These are phyloP conservation scores for Drosophila diplacantha DNA, from an alignment of 2,888 invertebrate species.

Conservation along the genomic window DNA sequence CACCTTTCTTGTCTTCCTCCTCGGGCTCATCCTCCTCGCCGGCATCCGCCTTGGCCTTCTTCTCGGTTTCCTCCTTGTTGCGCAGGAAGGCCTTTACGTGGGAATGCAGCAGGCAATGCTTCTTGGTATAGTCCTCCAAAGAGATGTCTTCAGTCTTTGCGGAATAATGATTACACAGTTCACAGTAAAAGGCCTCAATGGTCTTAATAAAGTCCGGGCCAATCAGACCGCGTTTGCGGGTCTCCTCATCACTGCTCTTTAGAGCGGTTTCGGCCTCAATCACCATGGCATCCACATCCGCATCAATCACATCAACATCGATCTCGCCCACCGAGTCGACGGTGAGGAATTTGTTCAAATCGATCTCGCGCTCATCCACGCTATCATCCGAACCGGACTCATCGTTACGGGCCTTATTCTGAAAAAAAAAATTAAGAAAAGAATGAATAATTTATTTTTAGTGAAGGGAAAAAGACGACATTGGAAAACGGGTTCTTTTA, in stretches of 20 bases:
- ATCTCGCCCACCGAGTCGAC: slow-evolving; percentile 93
- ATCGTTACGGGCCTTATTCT: slow-evolving; percentile 81
- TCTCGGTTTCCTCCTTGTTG: slow-evolving; percentile 86
- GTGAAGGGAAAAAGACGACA: no score
- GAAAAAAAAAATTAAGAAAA: slow-evolving; percentile 18
- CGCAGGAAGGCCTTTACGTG: slow-evolving; percentile 88
- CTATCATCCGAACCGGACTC: slow-evolving; percentile 82
- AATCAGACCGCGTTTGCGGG: slow-evolving; percentile 84
- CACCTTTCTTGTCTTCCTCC: slow-evolving; percentile 81
- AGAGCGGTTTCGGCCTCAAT: slow-evolving; percentile 79
- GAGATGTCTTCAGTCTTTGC: slow-evolving; percentile 81
- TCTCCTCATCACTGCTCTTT: slow-evolving; percentile 80
- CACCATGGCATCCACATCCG: slow-evolving; percentile 79
- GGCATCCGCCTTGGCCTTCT: slow-evolving; percentile 79
- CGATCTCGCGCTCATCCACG: slow-evolving; percentile 85
- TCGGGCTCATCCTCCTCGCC: slow-evolving; percentile 49
- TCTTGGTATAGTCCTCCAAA: slow-evolving; percentile 81
- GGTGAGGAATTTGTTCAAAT: slow-evolving; percentile 90
- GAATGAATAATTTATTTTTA: not conserved
- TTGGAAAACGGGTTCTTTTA: no score
- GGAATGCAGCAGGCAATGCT: slow-evolving; percentile 86
- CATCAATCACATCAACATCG: slow-evolving; percentile 79
- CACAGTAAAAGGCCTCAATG: slow-evolving; percentile 88
- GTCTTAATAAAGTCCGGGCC: slow-evolving; percentile 88
- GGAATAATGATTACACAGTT: slow-evolving; percentile 87